These are phyloP conservation scores for Nasonia vitripennis DNA, from an alignment of 1,140 invertebrate genomes.

Conservation along the genomic window DNA sequence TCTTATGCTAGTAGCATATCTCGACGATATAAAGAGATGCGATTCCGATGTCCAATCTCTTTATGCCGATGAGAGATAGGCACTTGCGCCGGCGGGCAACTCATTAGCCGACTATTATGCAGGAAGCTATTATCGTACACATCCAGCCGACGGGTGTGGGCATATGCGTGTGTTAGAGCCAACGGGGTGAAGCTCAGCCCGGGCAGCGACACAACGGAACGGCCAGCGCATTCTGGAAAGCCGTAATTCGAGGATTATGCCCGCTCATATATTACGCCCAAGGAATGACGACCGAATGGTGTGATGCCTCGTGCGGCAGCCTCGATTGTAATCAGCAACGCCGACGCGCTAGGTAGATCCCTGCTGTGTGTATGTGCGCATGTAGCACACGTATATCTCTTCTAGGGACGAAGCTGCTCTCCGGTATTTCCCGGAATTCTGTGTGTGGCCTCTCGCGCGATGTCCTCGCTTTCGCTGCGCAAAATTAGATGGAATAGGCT, in stretches of 20 bases:
- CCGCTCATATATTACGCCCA: conserved; percentile 47
- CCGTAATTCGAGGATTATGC: conserved; percentile 66
- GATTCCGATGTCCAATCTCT: not conserved
- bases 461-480: not conserved
- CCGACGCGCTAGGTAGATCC: no score
- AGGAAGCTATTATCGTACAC: conserved; percentile 60
- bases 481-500: not conserved
- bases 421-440: not conserved
- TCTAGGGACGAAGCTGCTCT: not conserved
- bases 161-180: not conserved
- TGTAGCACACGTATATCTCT: not conserved
- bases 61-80: not conserved
- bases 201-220: conserved; percentile 53
- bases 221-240: conserved; percentile 51
- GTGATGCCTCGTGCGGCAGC: not conserved
- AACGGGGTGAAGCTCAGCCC: not conserved
- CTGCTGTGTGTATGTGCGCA: no score
- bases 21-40: not conserved
- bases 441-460: not conserved
- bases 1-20: not conserved
- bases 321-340: not conserved
- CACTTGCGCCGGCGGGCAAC: conserved; percentile 3
- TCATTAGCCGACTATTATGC: conserved; percentile 62
- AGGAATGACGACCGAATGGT: not conserved
- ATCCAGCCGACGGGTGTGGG: no score